These are phyloP conservation scores for Lycodopsis pacificus DNA, from an alignment of 2,797 vertebrate species.

Conservation along the genomic window DNA sequence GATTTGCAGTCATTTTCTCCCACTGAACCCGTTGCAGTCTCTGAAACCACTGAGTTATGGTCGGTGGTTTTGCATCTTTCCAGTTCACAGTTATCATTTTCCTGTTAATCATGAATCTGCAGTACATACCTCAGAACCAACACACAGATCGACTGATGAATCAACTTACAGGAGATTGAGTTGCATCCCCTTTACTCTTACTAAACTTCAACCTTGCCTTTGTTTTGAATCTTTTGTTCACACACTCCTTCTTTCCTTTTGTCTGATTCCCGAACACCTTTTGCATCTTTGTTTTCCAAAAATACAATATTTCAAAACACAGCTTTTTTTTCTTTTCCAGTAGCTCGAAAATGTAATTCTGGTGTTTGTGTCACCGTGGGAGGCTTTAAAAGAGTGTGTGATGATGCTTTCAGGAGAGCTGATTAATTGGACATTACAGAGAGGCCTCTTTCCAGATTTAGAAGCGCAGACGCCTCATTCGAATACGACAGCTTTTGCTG, in stretches of 20 bases:
- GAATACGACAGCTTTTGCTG: conserved; percentile 54
- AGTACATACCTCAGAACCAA: too few species aligned
- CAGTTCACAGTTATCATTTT: too few species aligned
- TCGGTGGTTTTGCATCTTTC: too few species aligned
- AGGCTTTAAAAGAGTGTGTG: conserved; percentile 45
- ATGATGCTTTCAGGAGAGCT: conserved; percentile 39
- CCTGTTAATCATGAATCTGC: too few species aligned
- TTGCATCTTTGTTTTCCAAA: conserved; percentile 32
- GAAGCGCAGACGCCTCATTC: conserved; percentile 48
- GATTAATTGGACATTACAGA: conserved; percentile 61
- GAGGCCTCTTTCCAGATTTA: conserved; percentile 56
- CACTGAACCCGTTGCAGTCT: too few species aligned
- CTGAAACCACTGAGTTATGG: too few species aligned
- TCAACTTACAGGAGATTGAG: not conserved
- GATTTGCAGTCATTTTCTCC: too few species aligned
- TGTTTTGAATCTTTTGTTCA: not conserved
- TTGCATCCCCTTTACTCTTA: conserved; percentile 23
- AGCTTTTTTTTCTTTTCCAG: conserved; percentile 29
- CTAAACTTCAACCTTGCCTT: conserved; percentile 5
- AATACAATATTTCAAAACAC: conserved; percentile 18
- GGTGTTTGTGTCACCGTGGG: conserved; percentile 32
- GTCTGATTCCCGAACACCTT: not conserved
- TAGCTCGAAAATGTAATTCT: conserved; percentile 6
- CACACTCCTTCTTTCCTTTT: not conserved
- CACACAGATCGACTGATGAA: not conserved